Evolutionary conservation across 2,888 invertebrate genomes (phyloP).

Genomic region (Exocentrus adspersus): DNA sequence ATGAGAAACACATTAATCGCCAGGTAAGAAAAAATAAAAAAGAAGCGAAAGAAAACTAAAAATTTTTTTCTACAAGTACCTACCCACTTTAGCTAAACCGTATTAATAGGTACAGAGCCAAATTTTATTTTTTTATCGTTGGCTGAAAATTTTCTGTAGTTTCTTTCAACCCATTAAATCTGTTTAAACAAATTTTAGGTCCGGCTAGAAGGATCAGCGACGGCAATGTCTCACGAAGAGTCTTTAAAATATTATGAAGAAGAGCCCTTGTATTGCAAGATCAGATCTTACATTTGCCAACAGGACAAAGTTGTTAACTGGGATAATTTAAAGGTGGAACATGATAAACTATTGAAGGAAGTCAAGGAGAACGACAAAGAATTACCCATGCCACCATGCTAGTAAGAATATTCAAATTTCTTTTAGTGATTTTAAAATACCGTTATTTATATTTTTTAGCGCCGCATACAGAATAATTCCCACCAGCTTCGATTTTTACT

Average conservation of each 20-base stretch:
- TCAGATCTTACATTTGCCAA: conserved; percentile 63
- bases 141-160: too few relatives aligned
- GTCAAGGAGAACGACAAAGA: conserved; percentile 50
- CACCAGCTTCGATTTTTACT: conserved; percentile 64
- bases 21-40: too few relatives aligned
- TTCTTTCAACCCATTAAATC: too few relatives aligned
- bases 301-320: conserved; percentile 63
- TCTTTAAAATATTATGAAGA: conserved; percentile 60
- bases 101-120: too few relatives aligned
- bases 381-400: conserved; percentile 63
- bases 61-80: too few relatives aligned
- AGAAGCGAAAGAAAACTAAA: too few relatives aligned
- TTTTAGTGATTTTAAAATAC: too few relatives aligned
- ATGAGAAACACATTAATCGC: conserved; percentile 44
- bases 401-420: too few relatives aligned
- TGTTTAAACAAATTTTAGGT: conserved; percentile 54
- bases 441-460: conserved; percentile 55
- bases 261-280: conserved; percentile 61
- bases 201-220: conserved; percentile 62
- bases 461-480: conserved; percentile 64
- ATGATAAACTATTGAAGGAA: conserved; percentile 61
- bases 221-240: conserved; percentile 54
- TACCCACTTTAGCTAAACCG: too few relatives aligned
- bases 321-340: conserved; percentile 62
- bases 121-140: too few relatives aligned